A percentile compares a stretch with the other conserved stretches of the same genome.
Conservation (phyloP, 2,888 invertebrate genomes). For the Balanococcus diminutus region DNA sequence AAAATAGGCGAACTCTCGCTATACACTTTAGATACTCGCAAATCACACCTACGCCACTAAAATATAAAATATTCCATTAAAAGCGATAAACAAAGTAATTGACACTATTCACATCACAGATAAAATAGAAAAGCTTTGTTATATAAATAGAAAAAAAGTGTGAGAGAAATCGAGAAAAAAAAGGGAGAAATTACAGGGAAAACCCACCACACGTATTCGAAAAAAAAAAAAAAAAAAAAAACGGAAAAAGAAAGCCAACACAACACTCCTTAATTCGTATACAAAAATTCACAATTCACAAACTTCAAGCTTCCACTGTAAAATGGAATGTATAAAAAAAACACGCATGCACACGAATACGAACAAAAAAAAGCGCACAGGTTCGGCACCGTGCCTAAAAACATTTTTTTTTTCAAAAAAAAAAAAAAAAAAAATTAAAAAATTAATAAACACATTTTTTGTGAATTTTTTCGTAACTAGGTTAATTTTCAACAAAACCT, state of each 20-base stretch:
- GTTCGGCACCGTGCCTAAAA: background rate
- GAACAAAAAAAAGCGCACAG: background rate
- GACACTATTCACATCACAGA: conserved; percentile 43
- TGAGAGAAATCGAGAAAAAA: background rate
- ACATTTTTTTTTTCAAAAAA: too few species aligned
- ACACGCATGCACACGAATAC: background rate
- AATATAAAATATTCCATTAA: conserved; percentile 27
- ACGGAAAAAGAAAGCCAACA: conserved; percentile 13
- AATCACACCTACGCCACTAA: conserved; percentile 19
- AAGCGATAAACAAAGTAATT: conserved; percentile 41
- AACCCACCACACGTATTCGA: background rate
- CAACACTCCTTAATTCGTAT: conserved; percentile 19
- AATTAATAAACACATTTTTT: background rate
- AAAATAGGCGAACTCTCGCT: background rate
- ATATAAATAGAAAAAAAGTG: background rate
- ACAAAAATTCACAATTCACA: conserved; percentile 38
- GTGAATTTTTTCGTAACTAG: background rate
- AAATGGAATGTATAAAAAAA: conserved; percentile 24
- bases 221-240: background rate
- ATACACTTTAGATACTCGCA: conserved; percentile 7
- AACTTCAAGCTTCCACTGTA: background rate
- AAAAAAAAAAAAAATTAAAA: too few species aligned
- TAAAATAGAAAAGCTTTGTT: conserved; percentile 38
- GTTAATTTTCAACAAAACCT: conserved; percentile 2
- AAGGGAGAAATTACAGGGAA: background rate